Base-by-base conservation (phyloP, 1,140 invertebrate species). In the Drosophila nasuta region DNA sequence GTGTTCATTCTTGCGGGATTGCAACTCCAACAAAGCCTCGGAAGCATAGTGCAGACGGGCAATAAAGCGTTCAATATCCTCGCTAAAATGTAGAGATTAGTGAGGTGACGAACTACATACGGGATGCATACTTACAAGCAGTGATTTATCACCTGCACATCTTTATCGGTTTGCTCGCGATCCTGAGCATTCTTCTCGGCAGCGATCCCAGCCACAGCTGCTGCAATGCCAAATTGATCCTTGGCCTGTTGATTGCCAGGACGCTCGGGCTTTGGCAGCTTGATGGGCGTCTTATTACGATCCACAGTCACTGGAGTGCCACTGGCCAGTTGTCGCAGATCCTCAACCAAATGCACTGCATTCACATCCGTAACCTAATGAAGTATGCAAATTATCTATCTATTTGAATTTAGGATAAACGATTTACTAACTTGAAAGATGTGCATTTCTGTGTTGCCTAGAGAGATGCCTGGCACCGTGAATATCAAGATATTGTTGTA, bases 331-430 rank as follows among this genome's bases (percentile, higher is more conserved):
- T 92, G 91, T 20, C 93, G 94, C 2, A 94, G 87, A 66, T 94
- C 94, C 64, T 94, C 94, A 5, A 94, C 94, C 25, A 94, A 91
- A 45, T 93, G 85, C 48, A 94, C 94, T 1, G 94, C 93, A 45
- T 91, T 93, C 3, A 94, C 94, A 79, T 94, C 94, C 54, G 93
- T 75, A 2, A 92, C 91, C 91, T 92, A 30, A 5, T 5, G 28
- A 4, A 45, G 45, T 43, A n/a, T 6, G 4, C 1, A 17, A 1
- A 38, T 7, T 33, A 25, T 20, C 25, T 13, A 11, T 30, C 33
- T 11, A 51, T 17, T 46, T 13, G n/a, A 13, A 5, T 49, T 48
- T 1, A 20, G 17, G 1, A 13, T 3, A 6, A 0, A 33, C 11
- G 8, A 11, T 17, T 43, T 4, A 30, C 60, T 70, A 8, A 91